These are phyloP conservation scores for Pseudachorutes palmiensis DNA, from an alignment of 1,140 invertebrate genomes.

Conservation along the genomic window DNA sequence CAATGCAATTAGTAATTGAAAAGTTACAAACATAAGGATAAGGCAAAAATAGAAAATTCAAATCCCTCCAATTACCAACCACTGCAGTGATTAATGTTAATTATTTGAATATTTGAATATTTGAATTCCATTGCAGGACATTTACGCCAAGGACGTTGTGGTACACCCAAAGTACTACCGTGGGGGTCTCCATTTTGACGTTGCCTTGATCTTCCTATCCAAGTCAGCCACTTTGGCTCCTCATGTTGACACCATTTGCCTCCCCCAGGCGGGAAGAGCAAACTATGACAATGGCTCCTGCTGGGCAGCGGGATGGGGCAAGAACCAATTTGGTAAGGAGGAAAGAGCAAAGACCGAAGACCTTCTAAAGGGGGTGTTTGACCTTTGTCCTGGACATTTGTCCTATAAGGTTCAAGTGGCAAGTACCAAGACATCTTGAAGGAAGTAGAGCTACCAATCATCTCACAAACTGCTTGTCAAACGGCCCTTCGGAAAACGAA, in stretches of 20 bases:
- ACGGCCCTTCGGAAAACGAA: slow-evolving; percentile 40
- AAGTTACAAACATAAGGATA: no score
- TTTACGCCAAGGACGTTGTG: slow-evolving; percentile 38
- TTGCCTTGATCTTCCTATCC: slow-evolving; percentile 43
- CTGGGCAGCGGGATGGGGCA: slow-evolving; percentile 46
- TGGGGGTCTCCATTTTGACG: slow-evolving; percentile 42
- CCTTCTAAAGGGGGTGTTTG: no score
- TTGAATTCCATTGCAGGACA: slow-evolving; percentile 29
- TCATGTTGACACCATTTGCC: slow-evolving; percentile 44
- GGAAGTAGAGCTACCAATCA: slow-evolving; percentile 42
- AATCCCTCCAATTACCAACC: no score
- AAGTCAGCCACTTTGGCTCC: slow-evolving; percentile 40
- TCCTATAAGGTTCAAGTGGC: slow-evolving; percentile 20
- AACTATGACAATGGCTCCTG: slow-evolving; percentile 41
- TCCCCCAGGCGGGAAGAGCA: slow-evolving; percentile 38
- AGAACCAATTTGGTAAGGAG: slow-evolving; percentile 42
- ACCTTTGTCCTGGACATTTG: neutral
- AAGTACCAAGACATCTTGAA: slow-evolving; percentile 34
- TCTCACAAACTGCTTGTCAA: slow-evolving; percentile 40
- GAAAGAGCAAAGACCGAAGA: no score
- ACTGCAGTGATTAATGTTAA: no score
- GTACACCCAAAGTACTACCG: slow-evolving; percentile 42
- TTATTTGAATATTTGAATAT: no score
- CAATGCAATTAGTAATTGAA: no score
- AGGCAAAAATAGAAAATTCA: no score